Evolutionary conservation across 2,113 vertebrate species (phyloP).

Genomic region (Callionymus lyra): DNA sequence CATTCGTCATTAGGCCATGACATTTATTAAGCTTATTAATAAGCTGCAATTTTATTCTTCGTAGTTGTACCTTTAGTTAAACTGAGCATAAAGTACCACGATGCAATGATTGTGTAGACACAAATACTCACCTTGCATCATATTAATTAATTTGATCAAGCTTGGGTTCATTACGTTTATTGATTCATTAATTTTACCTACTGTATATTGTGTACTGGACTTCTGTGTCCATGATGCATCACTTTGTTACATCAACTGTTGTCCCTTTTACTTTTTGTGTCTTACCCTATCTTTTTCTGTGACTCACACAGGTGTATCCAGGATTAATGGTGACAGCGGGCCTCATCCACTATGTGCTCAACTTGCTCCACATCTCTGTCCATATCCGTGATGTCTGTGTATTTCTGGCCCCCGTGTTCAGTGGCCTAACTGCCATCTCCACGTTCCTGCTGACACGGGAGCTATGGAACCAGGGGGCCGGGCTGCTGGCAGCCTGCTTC

Average conservation of each 20-base stretch:
- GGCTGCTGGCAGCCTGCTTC: conserved; percentile 96
- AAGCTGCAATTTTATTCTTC: no score
- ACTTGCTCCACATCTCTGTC: conserved; percentile 91
- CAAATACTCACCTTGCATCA: no score
- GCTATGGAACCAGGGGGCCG: conserved; percentile 97
- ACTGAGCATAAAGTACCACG: no score
- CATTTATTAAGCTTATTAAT: no score
- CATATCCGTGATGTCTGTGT: conserved; percentile 98
- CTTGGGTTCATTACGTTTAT: background rate
- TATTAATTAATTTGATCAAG: conserved; percentile 24
- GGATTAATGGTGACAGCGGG: conserved; percentile 99
- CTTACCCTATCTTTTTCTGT: background rate
- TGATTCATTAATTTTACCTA: background rate
- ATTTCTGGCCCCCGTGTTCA: conserved; percentile 95
- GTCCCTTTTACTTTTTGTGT: background rate
- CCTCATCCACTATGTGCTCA: conserved; percentile 95
- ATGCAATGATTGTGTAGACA: no score
- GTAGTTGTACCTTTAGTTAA: no score
- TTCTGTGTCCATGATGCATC: background rate
- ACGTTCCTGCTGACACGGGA: conserved; percentile 96
- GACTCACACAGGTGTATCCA: conserved; percentile 80
- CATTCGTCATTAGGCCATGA: no score
- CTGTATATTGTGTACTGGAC: background rate
- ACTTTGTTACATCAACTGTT: background rate
- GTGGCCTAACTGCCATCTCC: conserved; percentile 94